phyloP scores from a whole-genome alignment of 2,888 invertebrate genomes.

The Acleris cristana region DNA sequence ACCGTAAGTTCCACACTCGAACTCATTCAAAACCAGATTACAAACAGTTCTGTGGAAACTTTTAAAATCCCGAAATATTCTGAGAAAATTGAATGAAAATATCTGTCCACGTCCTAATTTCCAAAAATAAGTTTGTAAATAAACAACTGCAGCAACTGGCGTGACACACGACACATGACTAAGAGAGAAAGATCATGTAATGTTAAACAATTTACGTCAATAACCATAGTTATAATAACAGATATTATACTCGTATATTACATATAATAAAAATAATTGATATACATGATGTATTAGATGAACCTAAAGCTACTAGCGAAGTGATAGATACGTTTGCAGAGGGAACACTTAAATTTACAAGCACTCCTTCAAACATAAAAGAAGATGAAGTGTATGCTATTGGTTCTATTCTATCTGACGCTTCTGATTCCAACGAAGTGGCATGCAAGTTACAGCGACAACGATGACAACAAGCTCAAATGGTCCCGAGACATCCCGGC shows the following conservation, averaged over 20 bases:
- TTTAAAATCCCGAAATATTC: not conserved
- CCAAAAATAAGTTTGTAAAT: conserved; percentile 7
- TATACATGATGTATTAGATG: too few species aligned
- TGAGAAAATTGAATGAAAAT: conserved; percentile 13
- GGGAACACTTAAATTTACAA: too few species aligned
- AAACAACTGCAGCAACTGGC: not conserved
- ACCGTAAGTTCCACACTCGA: conserved; percentile 8
- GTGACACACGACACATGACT: not conserved
- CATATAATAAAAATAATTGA: too few species aligned
- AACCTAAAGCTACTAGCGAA: not conserved
- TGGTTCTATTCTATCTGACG: not conserved
- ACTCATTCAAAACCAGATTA: conserved; percentile 3
- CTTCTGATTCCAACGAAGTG: conserved; percentile 4
- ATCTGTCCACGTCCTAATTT: conserved; percentile 3
- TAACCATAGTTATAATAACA: not conserved
- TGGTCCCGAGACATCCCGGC: conserved; percentile 70
- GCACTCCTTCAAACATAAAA: too few species aligned
- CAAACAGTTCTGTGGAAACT: conserved; percentile 4
- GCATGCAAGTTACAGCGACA: conserved; percentile 32
- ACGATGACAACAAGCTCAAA: conserved; percentile 61
- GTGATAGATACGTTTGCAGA: not conserved
- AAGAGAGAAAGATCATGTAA: not conserved
- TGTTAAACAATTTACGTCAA: not conserved
- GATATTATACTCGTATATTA: too few species aligned
- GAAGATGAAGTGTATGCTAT: too few species aligned